phyloP scores from a whole-genome alignment of 2,797 vertebrate genomes.

The Sparidentex hasta region DNA sequence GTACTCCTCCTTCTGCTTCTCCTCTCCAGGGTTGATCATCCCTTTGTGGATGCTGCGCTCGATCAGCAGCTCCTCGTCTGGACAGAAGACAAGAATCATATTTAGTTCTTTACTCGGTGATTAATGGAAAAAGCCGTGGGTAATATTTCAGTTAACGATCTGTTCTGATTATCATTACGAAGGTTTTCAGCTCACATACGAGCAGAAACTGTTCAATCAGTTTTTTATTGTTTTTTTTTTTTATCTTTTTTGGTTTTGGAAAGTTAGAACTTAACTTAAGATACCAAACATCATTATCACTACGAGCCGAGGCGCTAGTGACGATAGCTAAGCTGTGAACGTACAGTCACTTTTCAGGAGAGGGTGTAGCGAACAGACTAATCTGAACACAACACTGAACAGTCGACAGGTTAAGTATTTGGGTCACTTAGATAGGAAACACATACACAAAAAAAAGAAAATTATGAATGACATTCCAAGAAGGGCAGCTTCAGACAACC shows the following conservation, averaged over 20 bases:
- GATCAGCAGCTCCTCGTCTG: constrained; percentile 91
- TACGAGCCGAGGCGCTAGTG: background rate
- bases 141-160: no score
- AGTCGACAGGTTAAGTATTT: constrained; percentile 8
- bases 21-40: constrained; percentile 93
- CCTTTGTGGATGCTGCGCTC: constrained; percentile 90
- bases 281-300: no score
- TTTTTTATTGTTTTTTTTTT: background rate
- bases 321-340: background rate
- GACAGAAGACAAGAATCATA: background rate
- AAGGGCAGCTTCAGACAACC: constrained; percentile 21
- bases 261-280: no score
- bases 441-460: constrained; percentile 12
- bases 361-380: background rate
- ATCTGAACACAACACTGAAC: background rate
- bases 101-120: no score
- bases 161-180: no score
- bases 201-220: background rate
- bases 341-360: background rate
- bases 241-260: background rate
- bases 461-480: constrained; percentile 38
- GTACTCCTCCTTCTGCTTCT: constrained; percentile 87
- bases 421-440: constrained; percentile 1
- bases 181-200: background rate
- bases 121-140: no score